phyloP scores from a whole-genome alignment of 2,113 vertebrate species.

The Pipra filicauda region DNA sequence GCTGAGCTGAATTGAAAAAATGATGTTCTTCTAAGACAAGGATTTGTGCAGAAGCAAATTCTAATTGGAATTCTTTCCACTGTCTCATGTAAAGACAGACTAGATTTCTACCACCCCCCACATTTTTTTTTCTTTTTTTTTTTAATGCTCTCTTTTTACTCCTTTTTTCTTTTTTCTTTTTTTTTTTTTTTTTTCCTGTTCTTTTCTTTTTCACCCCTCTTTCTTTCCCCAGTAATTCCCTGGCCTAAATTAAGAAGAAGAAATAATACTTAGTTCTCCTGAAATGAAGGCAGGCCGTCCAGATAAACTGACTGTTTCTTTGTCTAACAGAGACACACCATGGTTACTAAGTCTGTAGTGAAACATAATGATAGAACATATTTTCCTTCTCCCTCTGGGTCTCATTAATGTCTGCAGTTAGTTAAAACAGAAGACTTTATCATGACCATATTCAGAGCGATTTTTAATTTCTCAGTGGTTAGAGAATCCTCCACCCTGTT shows the following conservation, averaged over 20 bases:
- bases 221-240: accelerated
- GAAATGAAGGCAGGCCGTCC: neutral
- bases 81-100: neutral
- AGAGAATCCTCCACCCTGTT: neutral
- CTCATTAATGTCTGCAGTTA: neutral
- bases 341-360: neutral
- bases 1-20: neutral
- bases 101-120: neutral
- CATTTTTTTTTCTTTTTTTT: accelerated
- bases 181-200: accelerated
- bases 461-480: neutral
- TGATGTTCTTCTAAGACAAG: neutral
- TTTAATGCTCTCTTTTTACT: neutral
- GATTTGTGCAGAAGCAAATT: neutral
- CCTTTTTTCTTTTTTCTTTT: accelerated
- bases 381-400: neutral
- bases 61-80: neutral
- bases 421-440: neutral
- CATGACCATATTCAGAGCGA: neutral
- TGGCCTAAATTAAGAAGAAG: neutral
- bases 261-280: neutral
- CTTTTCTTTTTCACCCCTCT: accelerated
- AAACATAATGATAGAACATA: neutral
- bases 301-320: neutral
- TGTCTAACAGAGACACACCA: neutral